Percentiles rank a stretch among this genome's conserved stretches.
Evolutionary conservation across 2,113 vertebrate species (phyloP).

Genomic region (Etheostoma spectabile): DNA sequence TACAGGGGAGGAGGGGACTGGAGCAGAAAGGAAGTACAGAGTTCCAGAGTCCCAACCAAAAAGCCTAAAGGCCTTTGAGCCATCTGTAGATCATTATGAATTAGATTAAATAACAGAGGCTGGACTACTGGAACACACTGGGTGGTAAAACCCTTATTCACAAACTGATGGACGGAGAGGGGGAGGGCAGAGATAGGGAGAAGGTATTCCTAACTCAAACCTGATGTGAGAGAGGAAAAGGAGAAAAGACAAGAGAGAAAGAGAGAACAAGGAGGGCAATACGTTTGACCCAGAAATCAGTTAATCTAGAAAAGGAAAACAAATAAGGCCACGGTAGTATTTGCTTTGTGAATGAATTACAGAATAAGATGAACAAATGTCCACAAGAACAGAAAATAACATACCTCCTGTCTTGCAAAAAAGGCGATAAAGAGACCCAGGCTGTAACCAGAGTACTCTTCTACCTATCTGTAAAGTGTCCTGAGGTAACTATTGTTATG

Average conservation of each 20-base stretch:
- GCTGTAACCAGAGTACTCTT: not conserved
- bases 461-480: not conserved
- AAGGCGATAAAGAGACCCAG: not conserved
- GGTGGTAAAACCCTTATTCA: conserved; percentile 58
- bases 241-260: not conserved
- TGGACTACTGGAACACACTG: conserved; percentile 22
- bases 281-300: conserved; percentile 24
- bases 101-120: conserved; percentile 45
- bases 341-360: conserved; percentile 10
- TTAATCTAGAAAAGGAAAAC: conserved; percentile 1
- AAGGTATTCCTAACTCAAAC: conserved; percentile 48
- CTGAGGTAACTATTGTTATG: too few relatives aligned
- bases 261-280: conserved; percentile 12
- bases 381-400: not conserved
- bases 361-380: conserved; percentile 2
- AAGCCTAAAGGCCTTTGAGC: conserved; percentile 31
- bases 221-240: conserved; percentile 11
- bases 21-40: not conserved
- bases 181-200: conserved; percentile 6
- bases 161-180: conserved; percentile 59
- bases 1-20: not conserved
- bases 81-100: conserved; percentile 69
- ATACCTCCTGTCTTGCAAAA: not conserved
- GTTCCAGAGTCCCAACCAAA: conserved; percentile 33
- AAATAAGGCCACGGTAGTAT: not conserved